Evolutionary conservation across 1,140 invertebrate genomes (phyloP).

Genomic region (Nasonia longicornis): DNA sequence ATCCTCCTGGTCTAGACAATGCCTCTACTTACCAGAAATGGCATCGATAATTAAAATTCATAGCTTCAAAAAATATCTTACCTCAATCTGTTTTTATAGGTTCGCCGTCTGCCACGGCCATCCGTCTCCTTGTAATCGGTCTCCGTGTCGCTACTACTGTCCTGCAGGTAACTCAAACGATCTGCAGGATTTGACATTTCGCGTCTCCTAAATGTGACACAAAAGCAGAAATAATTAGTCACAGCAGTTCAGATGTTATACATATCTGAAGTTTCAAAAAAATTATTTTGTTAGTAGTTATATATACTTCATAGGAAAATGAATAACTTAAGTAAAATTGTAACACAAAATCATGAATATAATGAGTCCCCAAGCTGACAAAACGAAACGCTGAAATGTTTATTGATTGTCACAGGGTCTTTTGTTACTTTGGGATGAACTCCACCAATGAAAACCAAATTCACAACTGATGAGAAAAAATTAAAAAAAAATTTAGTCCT

Average conservation of each 20-base stretch:
- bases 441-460: neutral
- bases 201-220: constrained; percentile 58
- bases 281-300: constrained; percentile 18
- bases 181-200: constrained; percentile 68
- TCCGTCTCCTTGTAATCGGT: constrained; percentile 76
- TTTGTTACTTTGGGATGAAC: constrained; percentile 17
- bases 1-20: constrained; percentile 31
- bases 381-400: constrained; percentile 8
- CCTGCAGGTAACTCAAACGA: constrained; percentile 70
- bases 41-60: constrained; percentile 14
- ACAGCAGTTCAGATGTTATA: neutral
- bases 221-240: constrained; percentile 14
- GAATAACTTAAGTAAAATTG: constrained; percentile 16
- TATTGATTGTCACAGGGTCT: neutral
- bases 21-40: constrained; percentile 44
- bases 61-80: constrained; percentile 52
- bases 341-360: constrained; percentile 22
- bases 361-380: constrained; percentile 8
- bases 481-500: neutral
- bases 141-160: constrained; percentile 80
- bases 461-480: neutral
- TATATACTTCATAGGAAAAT: constrained; percentile 43
- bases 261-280: constrained; percentile 19
- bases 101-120: constrained; percentile 72
- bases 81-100: constrained; percentile 77